These are phyloP conservation scores for Autographa pulchrina DNA, from an alignment of 2,888 invertebrate species.

Conservation along the genomic window DNA sequence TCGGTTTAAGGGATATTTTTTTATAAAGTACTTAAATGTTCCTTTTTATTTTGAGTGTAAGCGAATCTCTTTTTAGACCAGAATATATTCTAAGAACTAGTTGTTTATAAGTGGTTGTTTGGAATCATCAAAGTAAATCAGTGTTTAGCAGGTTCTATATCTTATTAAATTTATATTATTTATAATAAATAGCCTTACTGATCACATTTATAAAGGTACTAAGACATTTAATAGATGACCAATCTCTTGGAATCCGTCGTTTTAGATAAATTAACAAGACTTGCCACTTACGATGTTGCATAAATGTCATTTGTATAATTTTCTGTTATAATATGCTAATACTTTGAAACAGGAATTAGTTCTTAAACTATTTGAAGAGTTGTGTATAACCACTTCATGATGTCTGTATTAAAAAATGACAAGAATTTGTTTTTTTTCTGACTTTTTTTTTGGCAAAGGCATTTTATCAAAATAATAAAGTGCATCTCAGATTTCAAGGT, in stretches of 20 bases:
- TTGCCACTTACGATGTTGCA: slow-evolving; percentile 16
- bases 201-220: neutral
- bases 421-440: slow-evolving; percentile 10
- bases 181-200: neutral
- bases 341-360: slow-evolving; percentile 28
- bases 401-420: slow-evolving; percentile 8
- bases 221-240: neutral
- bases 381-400: slow-evolving; percentile 6
- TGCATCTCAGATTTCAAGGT: slow-evolving; percentile 25
- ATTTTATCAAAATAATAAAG: slow-evolving; percentile 9
- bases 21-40: too few species aligned
- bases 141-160: too few species aligned
- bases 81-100: too few species aligned
- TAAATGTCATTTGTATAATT: slow-evolving; percentile 46
- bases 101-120: too few species aligned
- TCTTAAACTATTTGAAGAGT: slow-evolving; percentile 27
- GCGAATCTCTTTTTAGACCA: neutral
- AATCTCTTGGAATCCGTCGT: neutral
- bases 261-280: slow-evolving; percentile 15
- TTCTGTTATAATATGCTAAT: slow-evolving; percentile 34
- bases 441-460: slow-evolving; percentile 5
- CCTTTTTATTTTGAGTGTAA: too few species aligned
- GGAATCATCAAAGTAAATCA: too few species aligned
- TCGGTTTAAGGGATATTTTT: neutral
- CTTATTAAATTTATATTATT: too few species aligned